Conservation (phyloP, 2,797 vertebrate genomes). For the Sparidentex hasta region DNA sequence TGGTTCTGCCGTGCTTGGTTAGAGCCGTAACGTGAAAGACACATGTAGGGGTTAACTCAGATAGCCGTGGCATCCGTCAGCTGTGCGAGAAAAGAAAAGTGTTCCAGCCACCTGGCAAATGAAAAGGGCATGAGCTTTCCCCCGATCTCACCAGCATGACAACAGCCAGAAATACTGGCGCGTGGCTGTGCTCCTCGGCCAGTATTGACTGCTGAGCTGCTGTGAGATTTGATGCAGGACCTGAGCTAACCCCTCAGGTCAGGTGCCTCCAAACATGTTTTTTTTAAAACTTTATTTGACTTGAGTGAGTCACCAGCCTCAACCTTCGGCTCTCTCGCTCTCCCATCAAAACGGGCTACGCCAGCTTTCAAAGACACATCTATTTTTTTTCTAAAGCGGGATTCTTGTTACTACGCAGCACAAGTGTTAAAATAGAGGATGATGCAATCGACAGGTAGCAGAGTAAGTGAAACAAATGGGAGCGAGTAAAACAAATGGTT, state of each 20-base stretch:
- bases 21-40: constrained; percentile 9
- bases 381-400: constrained; percentile 16
- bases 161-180: constrained; percentile 53
- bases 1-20: constrained; percentile 13
- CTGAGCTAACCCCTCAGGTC: constrained; percentile 46
- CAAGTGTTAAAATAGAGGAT: constrained; percentile 36
- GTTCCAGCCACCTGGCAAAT: constrained; percentile 61
- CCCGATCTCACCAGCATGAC: constrained; percentile 45
- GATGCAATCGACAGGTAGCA: constrained; percentile 62
- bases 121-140: constrained; percentile 58
- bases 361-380: constrained; percentile 4
- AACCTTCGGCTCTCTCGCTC: constrained; percentile 24
- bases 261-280: constrained; percentile 35
- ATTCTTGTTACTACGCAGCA: not conserved
- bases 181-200: constrained; percentile 36
- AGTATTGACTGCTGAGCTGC: constrained; percentile 51
- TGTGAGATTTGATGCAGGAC: constrained; percentile 52
- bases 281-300: constrained; percentile 21
- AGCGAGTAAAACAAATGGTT: constrained; percentile 78
- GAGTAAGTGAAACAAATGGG: constrained; percentile 73
- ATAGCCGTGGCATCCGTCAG: constrained; percentile 30
- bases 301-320: constrained; percentile 30
- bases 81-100: constrained; percentile 24
- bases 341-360: constrained; percentile 7
- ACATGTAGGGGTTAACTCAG: constrained; percentile 42